phyloP scores from a whole-genome alignment of 1,140 invertebrate species.

The Drosophila parabipectinata region DNA sequence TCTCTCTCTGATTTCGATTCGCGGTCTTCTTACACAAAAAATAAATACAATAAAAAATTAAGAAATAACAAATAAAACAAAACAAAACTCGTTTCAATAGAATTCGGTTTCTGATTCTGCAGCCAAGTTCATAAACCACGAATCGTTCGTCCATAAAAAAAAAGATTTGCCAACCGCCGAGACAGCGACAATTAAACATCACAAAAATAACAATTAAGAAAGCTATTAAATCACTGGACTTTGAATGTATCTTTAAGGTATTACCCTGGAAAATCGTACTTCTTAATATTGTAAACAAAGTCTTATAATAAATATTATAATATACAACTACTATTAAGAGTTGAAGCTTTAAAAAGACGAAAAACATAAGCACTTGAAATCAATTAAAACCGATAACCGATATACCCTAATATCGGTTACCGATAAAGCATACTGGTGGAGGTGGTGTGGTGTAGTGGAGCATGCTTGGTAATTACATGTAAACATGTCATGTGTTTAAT shows the following conservation, averaged over 20 bases:
- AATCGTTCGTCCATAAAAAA: slow-evolving; percentile 68
- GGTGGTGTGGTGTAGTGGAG: background rate
- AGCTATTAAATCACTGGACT: slow-evolving; percentile 11
- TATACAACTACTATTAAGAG: no score
- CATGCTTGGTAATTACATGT: slow-evolving; percentile 35
- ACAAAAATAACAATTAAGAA: slow-evolving; percentile 47
- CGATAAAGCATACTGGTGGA: background rate
- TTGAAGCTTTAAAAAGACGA: no score
- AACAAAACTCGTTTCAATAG: slow-evolving; percentile 35
- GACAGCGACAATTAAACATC: slow-evolving; percentile 46
- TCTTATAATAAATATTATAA: no score
- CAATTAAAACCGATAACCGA: background rate
- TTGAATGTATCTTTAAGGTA: background rate
- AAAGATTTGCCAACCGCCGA: slow-evolving; percentile 32
- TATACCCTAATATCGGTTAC: background rate
- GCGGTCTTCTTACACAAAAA: background rate
- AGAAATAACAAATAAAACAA: background rate
- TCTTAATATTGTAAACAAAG: no score
- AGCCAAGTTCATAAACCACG: slow-evolving; percentile 68
- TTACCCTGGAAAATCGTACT: background rate
- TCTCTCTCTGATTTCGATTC: background rate
- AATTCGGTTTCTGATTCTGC: slow-evolving; percentile 25
- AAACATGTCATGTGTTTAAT: slow-evolving; percentile 53
- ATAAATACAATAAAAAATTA: background rate
- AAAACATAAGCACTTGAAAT: background rate